Conservation (phyloP, 2,888 invertebrate genomes). For the Orthonevra nobilis region DNA sequence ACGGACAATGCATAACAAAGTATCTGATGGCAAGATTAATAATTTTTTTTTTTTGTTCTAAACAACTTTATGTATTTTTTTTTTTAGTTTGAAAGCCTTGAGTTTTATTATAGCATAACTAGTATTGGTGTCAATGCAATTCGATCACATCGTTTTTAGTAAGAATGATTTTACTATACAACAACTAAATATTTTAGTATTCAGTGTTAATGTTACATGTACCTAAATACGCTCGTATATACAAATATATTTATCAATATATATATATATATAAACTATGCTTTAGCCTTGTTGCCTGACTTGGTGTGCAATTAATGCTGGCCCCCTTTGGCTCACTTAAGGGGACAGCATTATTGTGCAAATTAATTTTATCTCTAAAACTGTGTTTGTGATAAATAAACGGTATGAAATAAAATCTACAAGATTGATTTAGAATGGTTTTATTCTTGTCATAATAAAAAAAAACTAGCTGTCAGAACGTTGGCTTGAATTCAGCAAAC, state of each 20-base stretch:
- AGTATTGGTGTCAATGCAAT: conserved; percentile 64
- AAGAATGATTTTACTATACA: conserved; percentile 62
- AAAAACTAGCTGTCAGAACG: no score
- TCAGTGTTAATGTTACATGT: conserved; percentile 39
- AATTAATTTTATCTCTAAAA: conserved; percentile 40
- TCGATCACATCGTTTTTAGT: conserved; percentile 57
- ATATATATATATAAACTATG: neutral
- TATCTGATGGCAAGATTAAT: neutral
- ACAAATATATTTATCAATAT: conserved; percentile 5
- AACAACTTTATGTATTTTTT: neutral
- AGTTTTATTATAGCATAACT: conserved; percentile 45
- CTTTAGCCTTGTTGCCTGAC: no score
- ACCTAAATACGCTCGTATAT: conserved; percentile 16
- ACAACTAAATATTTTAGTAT: conserved; percentile 20
- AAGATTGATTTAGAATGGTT: no score
- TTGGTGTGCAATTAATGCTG: conserved; percentile 59
- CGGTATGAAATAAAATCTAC: conserved; percentile 29
- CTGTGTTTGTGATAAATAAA: conserved; percentile 64
- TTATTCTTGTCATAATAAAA: no score
- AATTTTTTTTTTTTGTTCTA: conserved; percentile 26
- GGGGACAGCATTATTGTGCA: conserved; percentile 17
- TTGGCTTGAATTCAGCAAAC: no score
- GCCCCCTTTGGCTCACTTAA: neutral
- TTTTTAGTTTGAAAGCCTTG: conserved; percentile 34
- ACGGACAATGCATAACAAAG: conserved; percentile 51